Evolutionary conservation across 30 jellyfish, hydroid and myxozoan species (phyloP), one percentile per base, ranked within the genome.

Genomic region (Catostylus mosaicus): DNA sequence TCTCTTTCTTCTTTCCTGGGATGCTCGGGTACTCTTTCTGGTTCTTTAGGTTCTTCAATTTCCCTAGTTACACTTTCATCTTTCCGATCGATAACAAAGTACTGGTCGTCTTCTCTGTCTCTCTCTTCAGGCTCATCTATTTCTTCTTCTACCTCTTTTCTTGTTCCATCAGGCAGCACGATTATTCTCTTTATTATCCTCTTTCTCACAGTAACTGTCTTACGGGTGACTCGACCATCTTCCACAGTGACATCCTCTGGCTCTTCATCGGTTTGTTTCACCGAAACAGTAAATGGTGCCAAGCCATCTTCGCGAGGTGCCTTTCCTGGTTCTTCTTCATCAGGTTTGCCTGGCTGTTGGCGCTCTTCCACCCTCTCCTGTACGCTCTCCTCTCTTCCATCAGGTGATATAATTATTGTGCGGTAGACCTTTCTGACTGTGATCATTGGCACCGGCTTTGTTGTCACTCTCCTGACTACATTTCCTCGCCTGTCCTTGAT

Each of bases 161-260:
- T 54, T 32, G 87, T 77, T 30, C 96, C 96, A 36, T 89, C 97
- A 9, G 97, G 97, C 68, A 82, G 60, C 24, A 65, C 66, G 48
- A 89, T 34, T 50, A 82, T 51, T 50, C 84, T 89, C 60, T 87
- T 80, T 14, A 89, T 78, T 33, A 66, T 73, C 64, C 88, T 54
- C 83, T 75, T 89, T 63, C 83, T 74, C 0, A 89, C 73, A 20
- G 91, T 87, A 9, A 87, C 75, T 8, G 88, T 70, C 46, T 54
- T 87, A 30, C 83, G 84, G 38, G 69, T 77, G 35, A 20, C 34
- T 3, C 63, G 63, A 2, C 89, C 82, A 45, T 78, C 66, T 48
- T 62, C 67, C 61, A 16, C 48, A 11, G 50, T 64, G 23, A 82
- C 90, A 3, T 75, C 31, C 66, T 71, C 89, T 27, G 43, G 71